Evolutionary conservation across 2,797 vertebrate genomes (phyloP).

Genomic region (Parambassis ranga): DNA sequence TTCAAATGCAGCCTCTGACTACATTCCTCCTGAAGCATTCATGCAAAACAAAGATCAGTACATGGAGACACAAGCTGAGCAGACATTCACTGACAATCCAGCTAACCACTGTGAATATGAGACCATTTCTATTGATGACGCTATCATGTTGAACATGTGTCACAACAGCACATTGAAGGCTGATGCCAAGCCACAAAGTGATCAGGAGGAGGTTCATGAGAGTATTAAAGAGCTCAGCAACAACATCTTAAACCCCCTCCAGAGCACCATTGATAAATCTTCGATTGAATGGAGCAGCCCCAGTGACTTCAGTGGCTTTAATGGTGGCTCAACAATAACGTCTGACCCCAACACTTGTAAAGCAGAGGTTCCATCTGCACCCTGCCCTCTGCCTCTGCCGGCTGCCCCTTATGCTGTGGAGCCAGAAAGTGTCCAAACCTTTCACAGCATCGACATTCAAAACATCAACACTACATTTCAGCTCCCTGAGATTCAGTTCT

Average conservation of each 20-base stretch:
- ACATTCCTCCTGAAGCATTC: constrained; percentile 38
- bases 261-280: constrained; percentile 62
- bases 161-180: constrained; percentile 75
- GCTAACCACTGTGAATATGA: constrained; percentile 84
- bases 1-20: constrained; percentile 32
- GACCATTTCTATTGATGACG: constrained; percentile 83
- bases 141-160: constrained; percentile 87
- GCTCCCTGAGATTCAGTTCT: constrained; percentile 84
- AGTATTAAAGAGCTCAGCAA: constrained; percentile 56
- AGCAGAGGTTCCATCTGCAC: constrained; percentile 52
- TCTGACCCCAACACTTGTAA: constrained; percentile 70
- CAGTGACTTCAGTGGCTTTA: constrained; percentile 57
- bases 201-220: constrained; percentile 50
- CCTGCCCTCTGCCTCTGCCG: constrained; percentile 49
- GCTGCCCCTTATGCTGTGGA: constrained; percentile 49
- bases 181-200: constrained; percentile 52
- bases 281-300: constrained; percentile 75
- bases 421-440: constrained; percentile 63
- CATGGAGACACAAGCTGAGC: constrained; percentile 72
- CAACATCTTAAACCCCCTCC: constrained; percentile 69
- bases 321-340: constrained; percentile 46
- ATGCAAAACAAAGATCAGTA: constrained; percentile 65
- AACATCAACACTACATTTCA: constrained; percentile 85
- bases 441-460: constrained; percentile 83
- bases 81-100: constrained; percentile 74